Evolutionary conservation across 2,113 vertebrate species (phyloP), one percentile per base, ranked within the genome.

Genomic region (Nyctibius bracteatus): DNA sequence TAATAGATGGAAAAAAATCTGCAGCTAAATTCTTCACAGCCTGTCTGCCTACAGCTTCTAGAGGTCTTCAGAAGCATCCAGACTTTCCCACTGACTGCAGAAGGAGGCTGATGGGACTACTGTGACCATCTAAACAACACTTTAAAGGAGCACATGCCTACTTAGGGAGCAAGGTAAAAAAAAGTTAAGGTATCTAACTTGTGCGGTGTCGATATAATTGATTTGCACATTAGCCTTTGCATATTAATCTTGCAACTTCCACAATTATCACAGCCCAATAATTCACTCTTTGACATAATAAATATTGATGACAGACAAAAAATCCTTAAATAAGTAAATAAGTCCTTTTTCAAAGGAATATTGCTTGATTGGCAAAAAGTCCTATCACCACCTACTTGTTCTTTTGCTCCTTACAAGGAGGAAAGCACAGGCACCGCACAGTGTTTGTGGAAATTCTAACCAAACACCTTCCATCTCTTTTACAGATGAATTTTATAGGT

Each of bases 191-290:
- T 33, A 35, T 57, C 18, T 41, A 46, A 35, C 14, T 35, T 28
- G 19, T 66, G 25, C 8, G 31, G 14, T 15, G 13, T 14, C 1
- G 0, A 8, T 65, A 14, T 10, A 4, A 33, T 11, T 61, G 35
- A 84, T 78, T 74, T 46, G 20, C 54, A 89, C n/a, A 21, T 77
- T 61, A 55, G 23, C 71, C 37, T 37, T 85, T 62, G 30, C 27
- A 27, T 47, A 65, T 55, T 52, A 14, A 23, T 22, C 20, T 31
- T 57, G 18, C 46, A 84, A 22, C 47, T 77, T 72, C 31, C 43
- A 58, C 31, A 66, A 2, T 46, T 67, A 37, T 4, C 52, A 30
- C 25, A 88, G 57, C 28, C 73, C 0, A 0, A 24, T 58, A 79
- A 49, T 52, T 62, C n/a, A 27, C 31, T 58, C 62, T 70, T 80